These are phyloP conservation scores for Andrena minutula DNA, from an alignment of 2,888 invertebrate genomes.

Conservation along the genomic window DNA sequence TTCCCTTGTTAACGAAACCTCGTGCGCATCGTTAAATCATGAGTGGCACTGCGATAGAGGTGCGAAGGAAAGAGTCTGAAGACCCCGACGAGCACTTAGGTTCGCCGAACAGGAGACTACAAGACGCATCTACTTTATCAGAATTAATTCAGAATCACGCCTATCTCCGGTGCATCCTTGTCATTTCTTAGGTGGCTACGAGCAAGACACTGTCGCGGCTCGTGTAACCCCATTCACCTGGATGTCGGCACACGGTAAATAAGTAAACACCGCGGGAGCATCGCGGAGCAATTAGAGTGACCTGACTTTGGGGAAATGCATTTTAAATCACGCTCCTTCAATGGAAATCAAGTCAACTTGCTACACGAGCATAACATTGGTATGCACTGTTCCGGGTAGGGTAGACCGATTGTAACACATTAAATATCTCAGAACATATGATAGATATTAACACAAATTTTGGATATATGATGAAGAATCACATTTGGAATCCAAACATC, in stretches of 20 bases:
- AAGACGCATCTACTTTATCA: constrained; percentile 30
- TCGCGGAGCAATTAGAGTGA: constrained; percentile 37
- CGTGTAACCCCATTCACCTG: constrained; percentile 24
- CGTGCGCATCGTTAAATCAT: not conserved
- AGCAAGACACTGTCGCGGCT: constrained; percentile 20
- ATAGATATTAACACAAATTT: too few relatives aligned
- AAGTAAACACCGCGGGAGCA: constrained; percentile 45
- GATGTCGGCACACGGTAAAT: constrained; percentile 45
- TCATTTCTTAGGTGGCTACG: constrained; percentile 21
- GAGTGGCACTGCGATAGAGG: not conserved
- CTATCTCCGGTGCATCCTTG: constrained; percentile 22
- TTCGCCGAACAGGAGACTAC: constrained; percentile 23
- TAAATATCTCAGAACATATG: too few relatives aligned
- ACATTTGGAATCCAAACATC: too few relatives aligned
- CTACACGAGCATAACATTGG: too few relatives aligned
- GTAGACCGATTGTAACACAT: too few relatives aligned
- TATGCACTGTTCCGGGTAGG: too few relatives aligned
- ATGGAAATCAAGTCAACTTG: not conserved
- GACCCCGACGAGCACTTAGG: constrained; percentile 2
- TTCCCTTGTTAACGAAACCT: constrained; percentile 1
- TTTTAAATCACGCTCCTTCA: constrained; percentile 21
- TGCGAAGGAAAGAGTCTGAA: not conserved
- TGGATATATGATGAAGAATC: too few relatives aligned
- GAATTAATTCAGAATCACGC: constrained; percentile 64
- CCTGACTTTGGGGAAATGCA: constrained; percentile 42